These are phyloP conservation scores for Brachionus sp. DNA, from an alignment of 1,140 invertebrate genomes.

Conservation along the genomic window DNA sequence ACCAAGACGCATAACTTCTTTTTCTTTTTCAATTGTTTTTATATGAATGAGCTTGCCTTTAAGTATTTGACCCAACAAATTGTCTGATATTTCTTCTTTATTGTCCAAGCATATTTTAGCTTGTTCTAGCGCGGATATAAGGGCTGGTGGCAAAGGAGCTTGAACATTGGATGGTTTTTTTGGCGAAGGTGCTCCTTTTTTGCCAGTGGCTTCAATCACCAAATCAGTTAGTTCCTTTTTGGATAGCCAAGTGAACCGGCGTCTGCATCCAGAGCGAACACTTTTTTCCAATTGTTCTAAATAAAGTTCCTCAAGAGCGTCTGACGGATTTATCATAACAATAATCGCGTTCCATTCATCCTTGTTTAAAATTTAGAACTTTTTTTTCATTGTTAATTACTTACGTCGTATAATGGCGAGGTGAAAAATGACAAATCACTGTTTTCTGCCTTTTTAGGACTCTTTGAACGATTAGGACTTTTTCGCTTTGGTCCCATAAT, in stretches of 20 bases:
- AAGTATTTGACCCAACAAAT: slow-evolving; percentile 54
- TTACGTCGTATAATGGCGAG: background rate
- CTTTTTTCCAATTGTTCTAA: slow-evolving; percentile 30
- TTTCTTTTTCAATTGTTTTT: slow-evolving; percentile 53
- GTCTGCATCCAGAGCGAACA: background rate
- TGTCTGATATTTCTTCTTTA: slow-evolving; percentile 53
- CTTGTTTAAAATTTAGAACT: background rate
- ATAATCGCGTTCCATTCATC: slow-evolving; percentile 30
- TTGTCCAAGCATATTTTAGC: slow-evolving; percentile 53
- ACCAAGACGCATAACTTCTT: slow-evolving; percentile 51
- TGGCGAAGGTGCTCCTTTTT: slow-evolving; percentile 16
- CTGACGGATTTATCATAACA: background rate
- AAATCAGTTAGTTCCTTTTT: slow-evolving; percentile 30
- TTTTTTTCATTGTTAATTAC: background rate
- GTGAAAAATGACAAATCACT: background rate
- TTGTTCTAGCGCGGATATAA: background rate
- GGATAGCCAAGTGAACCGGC: slow-evolving; percentile 33
- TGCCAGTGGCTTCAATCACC: background rate
- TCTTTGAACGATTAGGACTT: slow-evolving; percentile 30
- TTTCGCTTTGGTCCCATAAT: slow-evolving; percentile 45
- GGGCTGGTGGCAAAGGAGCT: background rate
- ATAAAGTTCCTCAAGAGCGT: slow-evolving; percentile 29
- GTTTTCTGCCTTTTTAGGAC: slow-evolving; percentile 40
- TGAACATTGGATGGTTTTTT: background rate
- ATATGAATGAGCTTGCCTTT: slow-evolving; percentile 55